Base-by-base conservation (phyloP, 2,113 vertebrate species). In the Percopsis transmontana region DNA sequence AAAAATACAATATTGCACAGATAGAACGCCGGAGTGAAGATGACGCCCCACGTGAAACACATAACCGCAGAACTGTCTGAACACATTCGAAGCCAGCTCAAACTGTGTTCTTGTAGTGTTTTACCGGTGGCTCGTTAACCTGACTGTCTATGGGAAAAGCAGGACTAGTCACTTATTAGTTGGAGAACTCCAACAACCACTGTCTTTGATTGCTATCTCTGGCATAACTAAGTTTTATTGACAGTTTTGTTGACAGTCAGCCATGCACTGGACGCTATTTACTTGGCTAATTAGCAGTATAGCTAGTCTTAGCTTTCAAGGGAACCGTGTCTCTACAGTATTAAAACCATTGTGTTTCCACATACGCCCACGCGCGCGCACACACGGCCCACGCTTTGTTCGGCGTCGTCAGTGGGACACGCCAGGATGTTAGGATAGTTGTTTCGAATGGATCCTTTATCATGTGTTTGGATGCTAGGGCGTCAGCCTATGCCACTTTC, bases 341-440 rank as follows among this genome's bases (percentile, higher is more conserved):
- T 60, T 50, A 23, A 6, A 68, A 65, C 76, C 53, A 82, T 82
- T 87, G 87, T 82, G 74, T 77, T 18, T 63, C 39, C 24, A 2
- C 62, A 50, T 44, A 44, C 1, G 27, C 27, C 5, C 4, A 33
- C 12, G 1, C 60, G 47, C 67, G 39, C 59, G 59, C 74, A 61
- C 19, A 27, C 58, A 0, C 8, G 47, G 50, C 62, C 57, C 59
- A 54, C 24, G 42, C 57, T 66, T 57, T 62, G 21, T 45, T 19
- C 18, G 63, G 58, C 61, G 19, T 5, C 58, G 27, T 63, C 68
- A 50, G 19, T 27, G 40, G 19, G 21, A 38, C 48, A 42, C 53
- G 54, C 57, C 24, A 10, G 15, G 3, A 33, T 33, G 45, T 48
- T 65, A 58, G 38, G 15, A n/a, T 18, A 6, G 45, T 3, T 21